phyloP scores from a whole-genome alignment of 2,888 invertebrate species.

The Griposia aprilina region DNA sequence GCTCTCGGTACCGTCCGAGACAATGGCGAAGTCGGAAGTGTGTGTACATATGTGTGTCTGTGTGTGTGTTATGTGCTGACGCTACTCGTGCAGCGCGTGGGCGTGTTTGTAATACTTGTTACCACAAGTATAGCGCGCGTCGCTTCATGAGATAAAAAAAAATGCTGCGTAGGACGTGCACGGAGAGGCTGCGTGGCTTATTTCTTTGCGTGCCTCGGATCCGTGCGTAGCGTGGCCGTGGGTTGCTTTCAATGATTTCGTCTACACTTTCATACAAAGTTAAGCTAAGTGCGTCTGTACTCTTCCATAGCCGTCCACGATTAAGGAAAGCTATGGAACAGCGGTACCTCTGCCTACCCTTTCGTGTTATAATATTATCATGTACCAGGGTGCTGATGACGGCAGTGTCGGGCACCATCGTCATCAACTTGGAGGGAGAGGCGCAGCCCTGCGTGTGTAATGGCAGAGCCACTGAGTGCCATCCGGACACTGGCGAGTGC shows the following conservation, averaged over 20 bases:
- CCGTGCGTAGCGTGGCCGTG: not conserved
- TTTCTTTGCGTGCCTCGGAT: not conserved
- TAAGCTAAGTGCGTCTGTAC: too few relatives aligned
- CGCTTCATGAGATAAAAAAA: too few relatives aligned
- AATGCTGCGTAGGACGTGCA: not conserved
- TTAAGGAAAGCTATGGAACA: not conserved
- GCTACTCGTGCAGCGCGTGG: too few relatives aligned
- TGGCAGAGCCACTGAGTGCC: conserved; percentile 94
- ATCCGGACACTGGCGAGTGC: conserved; percentile 96
- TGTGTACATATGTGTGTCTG: too few relatives aligned
- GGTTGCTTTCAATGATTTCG: not conserved
- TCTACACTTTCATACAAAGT: not conserved
- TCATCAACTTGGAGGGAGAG: conserved; percentile 95
- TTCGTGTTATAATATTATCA: not conserved
- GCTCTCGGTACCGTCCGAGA: too few relatives aligned
- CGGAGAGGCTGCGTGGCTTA: not conserved
- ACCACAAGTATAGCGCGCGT: too few relatives aligned
- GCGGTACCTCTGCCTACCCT: not conserved
- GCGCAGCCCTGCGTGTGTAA: conserved; percentile 96
- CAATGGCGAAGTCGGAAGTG: too few relatives aligned
- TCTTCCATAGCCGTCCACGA: too few relatives aligned
- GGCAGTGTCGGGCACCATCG: conserved; percentile 92
- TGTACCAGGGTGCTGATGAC: conserved; percentile 76
- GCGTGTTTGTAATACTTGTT: too few relatives aligned
- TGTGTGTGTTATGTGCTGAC: too few relatives aligned